Base-by-base conservation (phyloP, 2,113 vertebrate genomes). In the Sinocyclocheilus grahami region DNA sequence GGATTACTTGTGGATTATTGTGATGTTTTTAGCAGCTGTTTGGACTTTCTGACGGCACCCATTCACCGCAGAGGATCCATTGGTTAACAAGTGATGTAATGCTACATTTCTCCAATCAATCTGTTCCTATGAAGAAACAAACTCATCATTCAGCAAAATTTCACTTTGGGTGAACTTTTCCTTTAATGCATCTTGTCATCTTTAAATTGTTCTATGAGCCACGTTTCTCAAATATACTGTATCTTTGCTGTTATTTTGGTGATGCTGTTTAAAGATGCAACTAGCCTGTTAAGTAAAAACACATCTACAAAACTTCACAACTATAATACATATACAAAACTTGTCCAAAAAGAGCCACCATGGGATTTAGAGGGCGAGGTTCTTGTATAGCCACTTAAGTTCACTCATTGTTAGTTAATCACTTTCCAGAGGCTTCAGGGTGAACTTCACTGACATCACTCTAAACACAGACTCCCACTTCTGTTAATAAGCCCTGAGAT, bases 401-500 rank as follows among this genome's bases (percentile, higher is more conserved):
- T 80, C 2, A 4, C 13, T 78, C 55, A 39, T 63, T 81, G 58
- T 81, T 63, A 27, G 37, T 18, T 27, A 63, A 80, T 81, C 22
- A 81, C 37, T 81, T 81, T 46, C 37, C 78, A 24, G 60, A 81
- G 78, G 13, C 60, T 18, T 46, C 37, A 9, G 60, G n/a, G 37
- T 75, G 78, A 81, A 65, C 37, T 46, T 65, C 22, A 65, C 9
- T 27, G 39, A 46, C n/a, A 65, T 42, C 37, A 46, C n/a, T 18
- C 20, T 42, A 80, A 80, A 62, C 78, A 81, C 37, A 65, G 78
- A 81, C 60, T 81, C 58, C 58, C 78, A 81, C 37, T 7, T 46
- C 60, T 11, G 22, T 24, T 46, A 65, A 27, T 65, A 65, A 62
- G 55, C 18, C 0, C 12, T 37, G 55, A 39, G 33, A 80, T 80